These are phyloP conservation scores for Phaonia tiefii DNA, from an alignment of 2,888 invertebrate genomes.

Conservation along the genomic window DNA sequence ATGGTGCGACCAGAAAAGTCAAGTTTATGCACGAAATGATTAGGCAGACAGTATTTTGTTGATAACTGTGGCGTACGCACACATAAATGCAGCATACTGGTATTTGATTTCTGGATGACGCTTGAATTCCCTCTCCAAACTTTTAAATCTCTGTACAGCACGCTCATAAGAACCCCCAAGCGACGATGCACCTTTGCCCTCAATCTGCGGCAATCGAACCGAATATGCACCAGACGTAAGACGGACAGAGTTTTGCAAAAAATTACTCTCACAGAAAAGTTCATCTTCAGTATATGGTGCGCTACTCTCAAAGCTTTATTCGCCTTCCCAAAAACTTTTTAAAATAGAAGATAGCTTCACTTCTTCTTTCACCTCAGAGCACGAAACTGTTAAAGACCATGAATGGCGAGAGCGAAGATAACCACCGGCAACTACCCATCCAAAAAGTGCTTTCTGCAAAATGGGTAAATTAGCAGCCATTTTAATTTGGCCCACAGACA, in stretches of 20 bases:
- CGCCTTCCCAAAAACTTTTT: constrained; percentile 58
- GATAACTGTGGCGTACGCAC: constrained; percentile 15
- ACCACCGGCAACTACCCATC: constrained; percentile 66
- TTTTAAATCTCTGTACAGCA: constrained; percentile 14
- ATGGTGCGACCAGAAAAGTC: constrained; percentile 45
- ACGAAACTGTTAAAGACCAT: neutral
- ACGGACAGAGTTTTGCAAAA: no score
- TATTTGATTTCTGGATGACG: constrained; percentile 26
- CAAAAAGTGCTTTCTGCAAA: constrained; percentile 64
- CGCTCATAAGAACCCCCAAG: neutral
- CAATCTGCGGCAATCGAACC: neutral
- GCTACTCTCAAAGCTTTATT: constrained; percentile 26
- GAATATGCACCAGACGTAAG: neutral
- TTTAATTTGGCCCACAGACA: no score
- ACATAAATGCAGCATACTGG: constrained; percentile 17
- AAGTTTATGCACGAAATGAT: constrained; percentile 41
- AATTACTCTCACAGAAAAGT: neutral
- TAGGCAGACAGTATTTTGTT: constrained; percentile 35
- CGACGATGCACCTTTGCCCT: neutral
- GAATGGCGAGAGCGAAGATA: neutral
- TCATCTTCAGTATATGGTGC: constrained; percentile 15
- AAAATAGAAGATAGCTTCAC: neutral
- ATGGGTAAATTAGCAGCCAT: no score
- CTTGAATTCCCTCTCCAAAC: constrained; percentile 37
- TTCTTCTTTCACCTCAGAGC: neutral